Percentiles rank a stretch among this genome's conserved stretches.
phyloP scores from a whole-genome alignment of 2,113 vertebrate species.

The Copsychus sechellarum region DNA sequence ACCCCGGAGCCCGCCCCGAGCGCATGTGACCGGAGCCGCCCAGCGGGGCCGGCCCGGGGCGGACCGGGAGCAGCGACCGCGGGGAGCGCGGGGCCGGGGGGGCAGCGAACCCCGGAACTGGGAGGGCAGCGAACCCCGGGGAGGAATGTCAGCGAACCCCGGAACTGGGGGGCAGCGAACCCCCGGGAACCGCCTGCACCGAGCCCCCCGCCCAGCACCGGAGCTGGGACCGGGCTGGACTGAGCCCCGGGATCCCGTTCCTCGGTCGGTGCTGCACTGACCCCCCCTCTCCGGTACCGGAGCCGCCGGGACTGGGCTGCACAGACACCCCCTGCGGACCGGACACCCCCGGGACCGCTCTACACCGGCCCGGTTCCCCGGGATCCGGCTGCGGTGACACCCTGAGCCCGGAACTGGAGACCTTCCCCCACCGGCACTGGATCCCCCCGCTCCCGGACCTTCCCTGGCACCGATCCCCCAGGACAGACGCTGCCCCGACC shows the following conservation, averaged over 20 bases:
- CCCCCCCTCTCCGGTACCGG: neutral
- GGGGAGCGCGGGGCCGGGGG: neutral
- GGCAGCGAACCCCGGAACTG: too few species aligned
- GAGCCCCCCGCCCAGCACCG: neutral
- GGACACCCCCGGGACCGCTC: neutral
- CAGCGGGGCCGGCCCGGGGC: conserved; percentile 11
- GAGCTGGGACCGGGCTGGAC: too few species aligned
- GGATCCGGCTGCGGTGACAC: neutral
- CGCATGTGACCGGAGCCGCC: conserved; percentile 38
- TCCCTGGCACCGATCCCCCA: neutral
- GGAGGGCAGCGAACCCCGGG: too few species aligned
- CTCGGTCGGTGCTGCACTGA: neutral
- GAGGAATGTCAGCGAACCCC: neutral
- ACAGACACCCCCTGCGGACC: too few species aligned
- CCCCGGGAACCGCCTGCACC: neutral
- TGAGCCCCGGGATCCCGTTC: neutral
- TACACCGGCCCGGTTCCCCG: too few species aligned
- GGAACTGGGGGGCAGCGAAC: neutral
- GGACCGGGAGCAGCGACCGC: neutral
- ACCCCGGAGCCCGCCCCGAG: neutral
- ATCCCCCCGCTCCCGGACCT: neutral
- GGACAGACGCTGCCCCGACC: neutral
- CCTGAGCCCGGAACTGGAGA: too few species aligned
- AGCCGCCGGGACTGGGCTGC: neutral
- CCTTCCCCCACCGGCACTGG: neutral